Base-by-base conservation (phyloP, 2,113 vertebrate species). In the Suncus etruscus region DNA sequence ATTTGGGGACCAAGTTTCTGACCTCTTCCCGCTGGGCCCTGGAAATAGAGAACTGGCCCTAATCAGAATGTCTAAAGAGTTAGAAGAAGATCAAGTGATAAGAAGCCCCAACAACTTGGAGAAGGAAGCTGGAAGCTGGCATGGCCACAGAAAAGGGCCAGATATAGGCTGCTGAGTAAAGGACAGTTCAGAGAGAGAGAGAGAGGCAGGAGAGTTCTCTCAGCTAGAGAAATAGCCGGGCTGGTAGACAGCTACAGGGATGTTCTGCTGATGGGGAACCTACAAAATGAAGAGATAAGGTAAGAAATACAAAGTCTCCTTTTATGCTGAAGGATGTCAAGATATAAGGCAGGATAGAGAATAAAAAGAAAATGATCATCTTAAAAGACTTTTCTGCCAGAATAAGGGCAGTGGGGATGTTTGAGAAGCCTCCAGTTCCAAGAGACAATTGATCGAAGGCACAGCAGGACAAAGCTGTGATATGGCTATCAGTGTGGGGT, bases 31-130 rank as follows among this genome's bases (percentile, higher is more conserved):
- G 69, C 81, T 51, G 74, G 31, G 54, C 20, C 14, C 88, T 81
- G 15, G 15, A 77, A 81, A 84, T 20, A 82, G 82, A 77, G 5
- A 81, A 18, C 51, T 78, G 92, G 39, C 16, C 63, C n/a, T n/a
- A 75, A 48, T 78, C 29, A 70, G 78, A 63, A 20, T 31, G 45
- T 32, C 32, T 74, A n/a, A 48, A 87, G 10, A 86, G 66, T 3
- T 50, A 16, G 54, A n/a, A 31, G 75, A n/a, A 66, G 72, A 50
- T 70, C n/a, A 51, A 61, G 61, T 4, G 25, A 31, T 31, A 58
- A 29, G 54, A 89, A 77, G 54, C 29, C 39, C 12, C 4, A 72
- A 45, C 4, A 48, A 47, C 8, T 66, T 61, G 16, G 32, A 75
- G 65, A 48, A 16, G 45, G 69, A 1, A 51, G 14, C 0, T 11